Base-by-base conservation (phyloP, 2,797 vertebrate genomes). In the Valencia hispanica region DNA sequence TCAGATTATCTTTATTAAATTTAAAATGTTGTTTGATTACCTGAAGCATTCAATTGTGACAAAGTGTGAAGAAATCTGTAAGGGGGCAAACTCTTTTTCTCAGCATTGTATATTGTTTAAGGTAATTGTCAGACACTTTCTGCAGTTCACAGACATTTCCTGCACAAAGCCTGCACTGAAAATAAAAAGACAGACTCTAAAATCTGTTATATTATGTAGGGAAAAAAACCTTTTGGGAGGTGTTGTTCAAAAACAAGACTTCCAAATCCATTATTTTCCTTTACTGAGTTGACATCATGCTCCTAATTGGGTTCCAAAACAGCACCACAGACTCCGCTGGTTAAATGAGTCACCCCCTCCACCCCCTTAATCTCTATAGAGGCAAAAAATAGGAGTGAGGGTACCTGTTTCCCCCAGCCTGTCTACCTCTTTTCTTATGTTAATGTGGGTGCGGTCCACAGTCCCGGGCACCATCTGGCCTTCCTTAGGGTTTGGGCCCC, bases 391-490 rank as follows among this genome's bases (percentile, higher is more conserved):
- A 77, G 69, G 48, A 78, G 83, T 78, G 73, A 91, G 91, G 90
- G 91, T 94, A 94, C 93, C 93, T 94, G 93, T 91, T 75, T 80
- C 86, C 89, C 86, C 88, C 20, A n/a, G 89, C 89, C 83, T 70
- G 79, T 79, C 78, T 70, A 70, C 80, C 73, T 92, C 92, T 89
- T 93, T 95, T 95, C 85, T 94, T 83, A 94, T 95, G 94, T 70
- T 93, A 95, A 95, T 94, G 78, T 74, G 68, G 84, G 84, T 87
- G 86, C 75, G 82, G 88, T 80, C 83, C 86, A 89, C 77, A 73
- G 88, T 90, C 90, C 79, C 85, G 91, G 84, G 80, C 73, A 90
- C 94, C 94, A 95, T 95, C 94, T 95, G 94, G 91, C 93, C 88
- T 91, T 93, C 89, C 89, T 91, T 77, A 14, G 91, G 88, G 84